Evolutionary conservation across 2,888 invertebrate genomes (phyloP).

Genomic region (Perdita meconis): DNA sequence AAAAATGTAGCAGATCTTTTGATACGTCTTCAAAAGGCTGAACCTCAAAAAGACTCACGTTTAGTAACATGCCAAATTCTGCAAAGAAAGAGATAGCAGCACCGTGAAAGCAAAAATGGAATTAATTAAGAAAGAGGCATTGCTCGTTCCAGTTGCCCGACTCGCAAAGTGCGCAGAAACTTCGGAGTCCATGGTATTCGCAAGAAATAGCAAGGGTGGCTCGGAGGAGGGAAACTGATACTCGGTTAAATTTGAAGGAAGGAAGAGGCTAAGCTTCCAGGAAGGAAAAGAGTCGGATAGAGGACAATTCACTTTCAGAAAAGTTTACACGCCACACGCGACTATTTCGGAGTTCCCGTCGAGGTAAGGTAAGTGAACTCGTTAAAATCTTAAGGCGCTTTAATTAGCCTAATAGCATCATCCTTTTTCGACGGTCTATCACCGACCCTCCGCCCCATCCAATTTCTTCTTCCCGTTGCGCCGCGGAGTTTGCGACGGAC

Average conservation of each 20-base stretch:
- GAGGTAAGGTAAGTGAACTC: conserved; percentile 57
- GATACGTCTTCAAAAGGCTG: no score
- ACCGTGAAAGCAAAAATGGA: no score
- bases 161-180: not conserved
- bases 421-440: conserved; percentile 70
- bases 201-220: not conserved
- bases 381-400: conserved; percentile 69
- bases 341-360: conserved; percentile 45
- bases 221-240: not conserved
- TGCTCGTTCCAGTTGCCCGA: no score
- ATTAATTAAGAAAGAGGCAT: no score
- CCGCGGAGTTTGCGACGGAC: conserved; percentile 30
- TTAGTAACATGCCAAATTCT: no score
- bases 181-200: not conserved
- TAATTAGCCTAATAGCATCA: conserved; percentile 78
- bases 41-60: no score
- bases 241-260: conserved; percentile 8
- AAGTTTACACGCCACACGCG: conserved; percentile 57
- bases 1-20: no score
- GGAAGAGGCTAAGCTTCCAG: no score
- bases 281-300: not conserved
- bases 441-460: conserved; percentile 62
- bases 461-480: conserved; percentile 68
- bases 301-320: conserved; percentile 27
- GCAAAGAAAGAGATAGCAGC: no score